Evolutionary conservation across 2,888 invertebrate genomes (phyloP).

Genomic region (Drosophila longiperda): DNA sequence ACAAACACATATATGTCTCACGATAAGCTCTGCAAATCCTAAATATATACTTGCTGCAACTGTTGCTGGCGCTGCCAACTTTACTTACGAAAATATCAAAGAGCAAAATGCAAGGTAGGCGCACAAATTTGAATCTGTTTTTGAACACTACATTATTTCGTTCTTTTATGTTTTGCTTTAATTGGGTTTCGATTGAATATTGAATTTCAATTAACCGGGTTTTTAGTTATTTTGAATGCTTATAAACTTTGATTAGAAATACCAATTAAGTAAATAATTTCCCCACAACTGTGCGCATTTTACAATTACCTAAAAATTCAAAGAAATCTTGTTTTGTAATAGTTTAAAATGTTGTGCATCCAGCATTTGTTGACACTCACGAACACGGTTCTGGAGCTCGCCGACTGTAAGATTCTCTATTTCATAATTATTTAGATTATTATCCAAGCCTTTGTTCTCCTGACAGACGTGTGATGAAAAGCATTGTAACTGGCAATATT

Average conservation of each 20-base stretch:
- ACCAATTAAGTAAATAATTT: not conserved
- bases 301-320: not conserved
- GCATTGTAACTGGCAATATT: not conserved
- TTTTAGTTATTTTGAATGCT: not conserved
- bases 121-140: conserved; percentile 26
- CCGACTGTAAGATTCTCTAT: not conserved
- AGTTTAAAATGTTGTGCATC: not conserved
- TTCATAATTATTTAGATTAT: not conserved
- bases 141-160: not conserved
- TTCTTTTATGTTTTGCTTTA: conserved; percentile 1
- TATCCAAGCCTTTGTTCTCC: not conserved
- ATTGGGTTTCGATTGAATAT: not conserved
- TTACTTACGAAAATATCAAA: conserved; percentile 13
- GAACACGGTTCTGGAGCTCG: not conserved
- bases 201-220: not conserved
- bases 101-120: not conserved
- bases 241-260: not conserved
- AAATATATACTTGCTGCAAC: conserved; percentile 1
- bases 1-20: conserved; percentile 12
- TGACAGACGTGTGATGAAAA: not conserved
- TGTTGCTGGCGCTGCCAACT: conserved; percentile 45
- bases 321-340: not conserved
- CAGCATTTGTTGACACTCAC: not conserved
- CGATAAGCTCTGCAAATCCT: not conserved
- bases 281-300: not conserved